A percentile compares a stretch with the other conserved stretches of the same genome.
phyloP scores from a whole-genome alignment of 2,797 vertebrate species.

The Schizopygopsis malacanthus region DNA sequence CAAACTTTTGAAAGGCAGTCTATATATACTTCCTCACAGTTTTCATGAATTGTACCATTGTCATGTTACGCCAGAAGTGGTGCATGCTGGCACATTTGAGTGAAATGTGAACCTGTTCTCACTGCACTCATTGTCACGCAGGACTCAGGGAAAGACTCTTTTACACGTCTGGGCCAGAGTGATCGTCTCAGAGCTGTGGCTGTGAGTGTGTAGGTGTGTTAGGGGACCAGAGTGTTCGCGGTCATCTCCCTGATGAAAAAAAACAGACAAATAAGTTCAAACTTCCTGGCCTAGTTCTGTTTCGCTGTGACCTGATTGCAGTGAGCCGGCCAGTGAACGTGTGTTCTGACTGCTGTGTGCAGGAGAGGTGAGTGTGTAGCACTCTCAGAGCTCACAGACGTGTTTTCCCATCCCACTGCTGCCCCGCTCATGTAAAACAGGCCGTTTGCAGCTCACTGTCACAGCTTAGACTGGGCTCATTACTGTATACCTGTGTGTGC shows the following conservation, averaged over 20 bases:
- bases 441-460: conserved; percentile 26
- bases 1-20: neutral
- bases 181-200: neutral
- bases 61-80: neutral
- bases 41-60: neutral
- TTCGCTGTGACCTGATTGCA: conserved; percentile 56
- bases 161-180: neutral
- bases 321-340: conserved; percentile 23
- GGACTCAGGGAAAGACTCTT: neutral
- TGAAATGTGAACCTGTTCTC: conserved; percentile 7
- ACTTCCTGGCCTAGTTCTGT: conserved; percentile 50
- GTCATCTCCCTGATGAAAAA: conserved; percentile 30
- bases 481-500: neutral
- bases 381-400: conserved; percentile 24
- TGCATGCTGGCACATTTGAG: neutral
- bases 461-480: conserved; percentile 23
- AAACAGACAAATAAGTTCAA: conserved; percentile 38
- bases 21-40: neutral
- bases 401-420: conserved; percentile 21
- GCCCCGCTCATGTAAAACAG: conserved; percentile 11
- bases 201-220: neutral
- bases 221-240: conserved; percentile 13
- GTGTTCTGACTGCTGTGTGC: conserved; percentile 42
- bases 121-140: neutral
- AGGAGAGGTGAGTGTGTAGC: conserved; percentile 24